These are phyloP conservation scores for Lasius platythorax DNA, from an alignment of 2,888 invertebrate species.

Conservation along the genomic window DNA sequence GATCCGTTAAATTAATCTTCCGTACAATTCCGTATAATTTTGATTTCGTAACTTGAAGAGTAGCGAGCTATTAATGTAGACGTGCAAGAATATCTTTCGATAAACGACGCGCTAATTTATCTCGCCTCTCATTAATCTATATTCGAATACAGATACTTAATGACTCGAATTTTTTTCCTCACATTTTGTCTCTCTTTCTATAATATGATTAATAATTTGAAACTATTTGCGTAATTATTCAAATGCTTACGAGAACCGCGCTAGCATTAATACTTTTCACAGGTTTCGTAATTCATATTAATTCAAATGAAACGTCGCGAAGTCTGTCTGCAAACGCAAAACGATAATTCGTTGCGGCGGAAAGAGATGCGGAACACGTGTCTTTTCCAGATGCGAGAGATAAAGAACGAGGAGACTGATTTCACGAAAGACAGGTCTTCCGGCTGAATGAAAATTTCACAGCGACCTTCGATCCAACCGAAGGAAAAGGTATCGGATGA, in stretches of 20 bases:
- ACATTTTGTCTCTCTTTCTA: neutral
- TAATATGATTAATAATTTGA: neutral
- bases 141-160: neutral
- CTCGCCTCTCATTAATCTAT: neutral
- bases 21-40: neutral
- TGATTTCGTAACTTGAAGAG: neutral
- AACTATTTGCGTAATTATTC: neutral
- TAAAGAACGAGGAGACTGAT: conserved; percentile 36
- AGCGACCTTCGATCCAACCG: neutral
- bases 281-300: neutral
- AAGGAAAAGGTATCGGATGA: conserved; percentile 69
- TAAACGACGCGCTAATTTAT: neutral
- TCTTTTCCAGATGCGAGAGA: conserved; percentile 16
- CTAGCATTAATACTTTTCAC: neutral
- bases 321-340: neutral
- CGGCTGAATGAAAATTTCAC: conserved; percentile 57
- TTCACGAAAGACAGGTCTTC: conserved; percentile 56
- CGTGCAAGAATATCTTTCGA: neutral
- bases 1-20: neutral
- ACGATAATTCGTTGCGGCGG: conserved; percentile 53
- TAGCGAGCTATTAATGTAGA: neutral
- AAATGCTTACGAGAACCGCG: neutral
- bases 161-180: neutral
- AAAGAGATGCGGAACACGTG: conserved; percentile 33
- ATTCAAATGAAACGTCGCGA: neutral